Evolutionary conservation across 1,140 invertebrate genomes (phyloP).

Genomic region (Linepithema humile): DNA sequence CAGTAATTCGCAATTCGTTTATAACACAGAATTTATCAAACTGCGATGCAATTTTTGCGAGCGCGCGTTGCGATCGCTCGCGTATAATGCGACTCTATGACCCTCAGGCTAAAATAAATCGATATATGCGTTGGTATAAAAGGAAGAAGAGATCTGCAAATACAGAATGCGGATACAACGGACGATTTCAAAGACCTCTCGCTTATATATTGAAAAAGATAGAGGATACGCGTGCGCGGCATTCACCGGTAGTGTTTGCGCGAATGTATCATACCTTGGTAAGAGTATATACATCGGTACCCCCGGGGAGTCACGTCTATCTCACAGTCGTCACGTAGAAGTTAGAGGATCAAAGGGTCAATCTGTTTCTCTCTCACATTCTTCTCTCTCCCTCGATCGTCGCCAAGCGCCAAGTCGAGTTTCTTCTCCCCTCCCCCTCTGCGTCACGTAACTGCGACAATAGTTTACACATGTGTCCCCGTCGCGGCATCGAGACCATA

Average conservation of each 20-base stretch:
- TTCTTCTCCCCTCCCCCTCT: slow-evolving; percentile 34
- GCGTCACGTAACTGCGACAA: slow-evolving; percentile 53
- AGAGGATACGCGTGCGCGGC: neutral
- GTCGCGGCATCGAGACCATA: slow-evolving; percentile 35
- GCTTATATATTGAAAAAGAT: slow-evolving; percentile 10
- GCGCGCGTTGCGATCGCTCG: neutral
- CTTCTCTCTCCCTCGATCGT: neutral
- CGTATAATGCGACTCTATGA: neutral
- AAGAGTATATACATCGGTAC: slow-evolving; percentile 13
- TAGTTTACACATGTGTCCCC: slow-evolving; percentile 56
- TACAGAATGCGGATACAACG: neutral
- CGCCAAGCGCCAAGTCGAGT: slow-evolving; percentile 9
- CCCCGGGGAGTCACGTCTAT: slow-evolving; percentile 64
- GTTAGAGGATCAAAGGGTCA: slow-evolving; percentile 69
- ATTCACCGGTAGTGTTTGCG: neutral
- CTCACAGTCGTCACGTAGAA: slow-evolving; percentile 65
- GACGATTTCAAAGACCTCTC: neutral
- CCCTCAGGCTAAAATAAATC: slow-evolving; percentile 1
- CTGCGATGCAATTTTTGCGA: slow-evolving; percentile 11
- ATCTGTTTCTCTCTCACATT: slow-evolving; percentile 55
- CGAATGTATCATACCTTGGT: neutral
- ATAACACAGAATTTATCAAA: slow-evolving; percentile 2
- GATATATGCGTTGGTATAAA: neutral
- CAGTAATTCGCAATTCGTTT: slow-evolving; percentile 20
- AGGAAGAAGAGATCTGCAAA: neutral